phyloP scores from a whole-genome alignment of 2,113 vertebrate genomes.

The Choloepus hoffmanni region DNA sequence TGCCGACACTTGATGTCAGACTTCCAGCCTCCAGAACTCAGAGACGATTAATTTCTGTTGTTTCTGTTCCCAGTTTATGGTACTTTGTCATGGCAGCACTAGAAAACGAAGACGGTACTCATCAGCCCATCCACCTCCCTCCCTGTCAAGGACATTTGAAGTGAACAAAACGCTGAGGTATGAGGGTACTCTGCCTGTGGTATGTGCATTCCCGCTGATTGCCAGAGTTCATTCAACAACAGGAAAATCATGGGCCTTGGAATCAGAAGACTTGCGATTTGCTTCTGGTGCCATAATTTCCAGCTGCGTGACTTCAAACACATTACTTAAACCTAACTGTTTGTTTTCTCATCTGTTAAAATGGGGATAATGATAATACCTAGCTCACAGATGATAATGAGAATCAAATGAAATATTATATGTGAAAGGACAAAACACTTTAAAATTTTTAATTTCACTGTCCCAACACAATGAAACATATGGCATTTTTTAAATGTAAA shows the following conservation, averaged over 20 bases:
- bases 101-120: background rate
- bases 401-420: background rate
- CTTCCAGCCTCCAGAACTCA: no score
- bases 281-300: background rate
- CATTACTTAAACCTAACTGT: background rate
- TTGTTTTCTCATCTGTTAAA: slow-evolving; percentile 19
- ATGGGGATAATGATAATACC: background rate
- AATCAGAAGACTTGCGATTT: background rate
- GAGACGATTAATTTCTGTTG: no score
- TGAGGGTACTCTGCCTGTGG: background rate
- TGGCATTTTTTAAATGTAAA: slow-evolving; percentile 3
- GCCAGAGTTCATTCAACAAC: background rate
- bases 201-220: background rate
- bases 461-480: slow-evolving; percentile 47
- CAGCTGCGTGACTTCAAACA: background rate
- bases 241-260: background rate
- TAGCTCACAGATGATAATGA: slow-evolving; percentile 34
- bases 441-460: slow-evolving; percentile 24
- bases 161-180: background rate
- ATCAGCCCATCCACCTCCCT: background rate
- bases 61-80: no score
- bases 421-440: slow-evolving; percentile 27
- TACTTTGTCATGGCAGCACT: no score
- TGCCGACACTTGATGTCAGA: no score
- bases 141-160: background rate